Conservation (phyloP, 2,797 vertebrate species). For the Centroberyx gerrardi region DNA sequence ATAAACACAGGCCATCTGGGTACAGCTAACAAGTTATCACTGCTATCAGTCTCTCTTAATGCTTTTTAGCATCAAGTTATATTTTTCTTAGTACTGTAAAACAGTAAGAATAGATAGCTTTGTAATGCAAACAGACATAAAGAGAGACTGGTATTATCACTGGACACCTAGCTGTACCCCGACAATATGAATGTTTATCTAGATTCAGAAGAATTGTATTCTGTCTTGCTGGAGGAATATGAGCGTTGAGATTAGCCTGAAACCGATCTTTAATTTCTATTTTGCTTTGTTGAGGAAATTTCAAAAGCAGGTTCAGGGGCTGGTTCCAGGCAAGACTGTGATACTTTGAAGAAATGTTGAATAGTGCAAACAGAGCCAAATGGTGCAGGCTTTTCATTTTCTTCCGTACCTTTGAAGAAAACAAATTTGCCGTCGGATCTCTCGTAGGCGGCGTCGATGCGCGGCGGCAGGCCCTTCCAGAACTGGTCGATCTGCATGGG, state of each 20-base stretch:
- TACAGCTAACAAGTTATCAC: not conserved
- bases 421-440: conserved; percentile 97
- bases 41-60: not conserved
- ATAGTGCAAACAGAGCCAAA: not conserved
- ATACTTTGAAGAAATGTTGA: not conserved
- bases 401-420: conserved; percentile 95
- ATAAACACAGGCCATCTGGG: not conserved
- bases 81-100: not conserved
- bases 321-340: conserved; percentile 1
- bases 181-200: too few relatives aligned
- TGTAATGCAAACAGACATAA: not conserved
- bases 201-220: not conserved
- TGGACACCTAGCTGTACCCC: not conserved
- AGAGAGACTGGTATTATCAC: not conserved
- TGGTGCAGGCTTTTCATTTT: not conserved
- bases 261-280: not conserved
- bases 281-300: not conserved
- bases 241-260: not conserved
- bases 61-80: not conserved
- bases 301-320: not conserved
- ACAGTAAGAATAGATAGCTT: not conserved
- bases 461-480: conserved; percentile 96
- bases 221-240: not conserved
- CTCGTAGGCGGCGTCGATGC: conserved; percentile 97
- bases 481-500: conserved; percentile 99